phyloP scores from a whole-genome alignment of 2,797 vertebrate genomes.

The Pitangus sulphuratus region DNA sequence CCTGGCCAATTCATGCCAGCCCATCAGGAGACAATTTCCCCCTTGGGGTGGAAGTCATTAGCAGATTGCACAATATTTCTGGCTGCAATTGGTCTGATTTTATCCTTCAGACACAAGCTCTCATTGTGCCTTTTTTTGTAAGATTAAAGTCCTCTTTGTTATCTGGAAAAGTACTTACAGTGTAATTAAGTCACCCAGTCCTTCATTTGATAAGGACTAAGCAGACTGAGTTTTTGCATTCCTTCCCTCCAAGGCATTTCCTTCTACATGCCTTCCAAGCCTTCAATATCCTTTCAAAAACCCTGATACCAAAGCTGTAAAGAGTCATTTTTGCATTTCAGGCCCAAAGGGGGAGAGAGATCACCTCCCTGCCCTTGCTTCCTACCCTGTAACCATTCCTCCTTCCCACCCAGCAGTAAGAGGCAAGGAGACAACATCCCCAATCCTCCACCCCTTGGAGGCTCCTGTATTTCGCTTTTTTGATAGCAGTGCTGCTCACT shows the following conservation, averaged over 20 bases:
- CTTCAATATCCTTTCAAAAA: neutral
- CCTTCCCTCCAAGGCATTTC: neutral
- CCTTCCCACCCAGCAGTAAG: neutral
- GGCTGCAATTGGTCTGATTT: neutral
- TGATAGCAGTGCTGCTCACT: neutral
- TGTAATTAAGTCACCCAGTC: constrained; percentile 44
- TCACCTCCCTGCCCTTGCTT: neutral
- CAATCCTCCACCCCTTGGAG: neutral
- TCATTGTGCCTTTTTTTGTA: neutral
- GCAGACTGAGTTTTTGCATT: neutral
- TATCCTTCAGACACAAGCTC: neutral
- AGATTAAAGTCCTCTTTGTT: constrained; percentile 28
- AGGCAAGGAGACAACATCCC: neutral
- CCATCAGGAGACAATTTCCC: neutral
- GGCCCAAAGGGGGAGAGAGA: neutral
- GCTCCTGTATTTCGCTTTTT: neutral
- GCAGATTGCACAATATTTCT: neutral
- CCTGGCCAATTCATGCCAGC: neutral
- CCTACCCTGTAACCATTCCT: neutral
- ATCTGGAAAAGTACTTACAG: constrained; percentile 29
- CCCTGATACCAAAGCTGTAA: neutral
- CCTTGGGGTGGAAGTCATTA: neutral
- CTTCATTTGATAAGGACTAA: constrained; percentile 26
- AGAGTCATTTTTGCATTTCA: neutral
- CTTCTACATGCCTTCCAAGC: neutral